These are phyloP conservation scores for Zoanthus gigantus DNA, from an alignment of 92 coral and sea anemone genomes.

Conservation along the genomic window DNA sequence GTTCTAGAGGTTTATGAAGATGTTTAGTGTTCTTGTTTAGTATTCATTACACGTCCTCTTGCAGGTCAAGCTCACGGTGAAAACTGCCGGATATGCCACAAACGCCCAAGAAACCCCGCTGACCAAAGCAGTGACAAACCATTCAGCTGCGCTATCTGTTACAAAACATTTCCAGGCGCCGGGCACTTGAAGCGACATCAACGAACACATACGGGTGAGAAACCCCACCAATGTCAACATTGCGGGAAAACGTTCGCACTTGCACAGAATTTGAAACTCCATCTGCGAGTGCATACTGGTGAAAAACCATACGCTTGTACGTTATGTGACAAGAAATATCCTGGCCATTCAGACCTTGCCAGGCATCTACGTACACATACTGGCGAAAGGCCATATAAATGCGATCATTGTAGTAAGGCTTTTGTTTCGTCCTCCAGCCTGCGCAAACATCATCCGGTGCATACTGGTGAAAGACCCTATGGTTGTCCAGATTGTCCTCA, in stretches of 20 bases:
- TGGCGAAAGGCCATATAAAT: constrained; percentile 40
- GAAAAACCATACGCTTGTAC: constrained; percentile 36
- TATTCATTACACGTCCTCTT: constrained; percentile 7
- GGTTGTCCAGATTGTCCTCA: constrained; percentile 23
- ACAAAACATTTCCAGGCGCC: constrained; percentile 25
- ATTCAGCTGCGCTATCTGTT: constrained; percentile 21
- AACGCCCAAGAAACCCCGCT: constrained; percentile 11
- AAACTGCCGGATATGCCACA: constrained; percentile 33
- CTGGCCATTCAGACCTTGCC: constrained; percentile 42
- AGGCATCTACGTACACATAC: constrained; percentile 38
- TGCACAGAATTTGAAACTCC: constrained; percentile 39
- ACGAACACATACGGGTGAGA: constrained; percentile 42
- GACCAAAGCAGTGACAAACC: constrained; percentile 21
- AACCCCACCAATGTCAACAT: constrained; percentile 33
- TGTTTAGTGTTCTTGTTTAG: neutral
- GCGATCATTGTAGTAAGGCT: constrained; percentile 38
- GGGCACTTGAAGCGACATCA: constrained; percentile 40
- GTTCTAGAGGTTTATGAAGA: no score
- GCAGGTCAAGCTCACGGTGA: constrained; percentile 27
- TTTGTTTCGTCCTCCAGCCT: constrained; percentile 27
- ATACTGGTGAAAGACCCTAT: constrained; percentile 33
- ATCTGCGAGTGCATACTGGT: constrained; percentile 37
- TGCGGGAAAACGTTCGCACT: constrained; percentile 34
- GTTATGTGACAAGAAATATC: constrained; percentile 32
- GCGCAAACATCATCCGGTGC: constrained; percentile 39